A percentile compares a stretch with the other conserved stretches of the same genome.
These are phyloP conservation scores for Syngnathus rostellatus DNA, from an alignment of 2,797 vertebrate genomes.

Conservation along the genomic window DNA sequence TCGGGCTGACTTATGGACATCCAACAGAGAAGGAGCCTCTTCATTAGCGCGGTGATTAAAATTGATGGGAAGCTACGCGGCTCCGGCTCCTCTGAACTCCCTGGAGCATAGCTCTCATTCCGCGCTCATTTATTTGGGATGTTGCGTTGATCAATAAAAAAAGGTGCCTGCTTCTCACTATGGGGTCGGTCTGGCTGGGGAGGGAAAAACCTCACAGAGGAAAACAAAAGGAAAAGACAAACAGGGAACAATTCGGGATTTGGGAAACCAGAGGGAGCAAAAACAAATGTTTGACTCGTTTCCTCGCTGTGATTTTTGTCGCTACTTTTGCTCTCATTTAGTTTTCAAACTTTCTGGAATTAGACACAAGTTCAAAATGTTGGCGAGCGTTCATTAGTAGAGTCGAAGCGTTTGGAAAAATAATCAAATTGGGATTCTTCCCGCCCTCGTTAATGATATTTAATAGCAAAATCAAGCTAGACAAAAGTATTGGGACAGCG, in stretches of 20 bases:
- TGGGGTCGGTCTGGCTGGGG: slow-evolving; percentile 68
- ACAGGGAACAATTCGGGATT: slow-evolving; percentile 56
- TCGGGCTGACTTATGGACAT: slow-evolving; percentile 74
- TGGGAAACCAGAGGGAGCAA: slow-evolving; percentile 54
- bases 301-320: slow-evolving; percentile 34
- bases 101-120: slow-evolving; percentile 77
- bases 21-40: slow-evolving; percentile 77
- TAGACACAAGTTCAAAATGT: neutral
- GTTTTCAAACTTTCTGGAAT: slow-evolving; percentile 47
- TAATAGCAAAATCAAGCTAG: no score
- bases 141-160: slow-evolving; percentile 78
- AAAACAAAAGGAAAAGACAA: slow-evolving; percentile 46
- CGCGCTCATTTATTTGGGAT: slow-evolving; percentile 77
- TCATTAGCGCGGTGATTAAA: slow-evolving; percentile 81
- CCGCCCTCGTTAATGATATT: no score
- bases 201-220: neutral
- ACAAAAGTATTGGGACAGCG: no score
- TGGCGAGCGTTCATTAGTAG: neutral
- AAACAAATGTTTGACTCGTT: slow-evolving; percentile 45
- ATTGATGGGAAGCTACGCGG: slow-evolving; percentile 76
- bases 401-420: no score
- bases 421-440: no score
- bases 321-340: slow-evolving; percentile 22
- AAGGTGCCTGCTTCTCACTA: slow-evolving; percentile 72
- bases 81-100: slow-evolving; percentile 63